A percentile compares a stretch with the other conserved stretches of the same genome.
Evolutionary conservation across 2,113 vertebrate genomes (phyloP).

Genomic region (Platysteira castanea): DNA sequence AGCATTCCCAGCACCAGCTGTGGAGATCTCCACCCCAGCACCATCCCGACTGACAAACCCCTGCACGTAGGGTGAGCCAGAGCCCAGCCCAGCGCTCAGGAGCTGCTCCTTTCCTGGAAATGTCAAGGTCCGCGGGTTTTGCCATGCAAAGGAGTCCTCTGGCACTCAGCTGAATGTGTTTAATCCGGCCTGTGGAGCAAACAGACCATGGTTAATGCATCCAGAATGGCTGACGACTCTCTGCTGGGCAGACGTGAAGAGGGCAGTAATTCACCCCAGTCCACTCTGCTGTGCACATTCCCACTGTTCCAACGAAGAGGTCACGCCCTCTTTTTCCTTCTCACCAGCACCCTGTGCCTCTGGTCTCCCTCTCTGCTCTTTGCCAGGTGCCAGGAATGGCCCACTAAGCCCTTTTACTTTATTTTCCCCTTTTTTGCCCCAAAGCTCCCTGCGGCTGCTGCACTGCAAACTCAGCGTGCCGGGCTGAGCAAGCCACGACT

Average conservation of each 20-base stretch:
- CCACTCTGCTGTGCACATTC: background rate
- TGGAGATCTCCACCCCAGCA: background rate
- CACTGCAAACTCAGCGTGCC: fast-evolving
- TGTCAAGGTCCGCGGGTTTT: background rate
- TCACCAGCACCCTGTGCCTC: background rate
- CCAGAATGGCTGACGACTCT: background rate
- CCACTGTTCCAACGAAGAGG: background rate
- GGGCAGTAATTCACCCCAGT: background rate
- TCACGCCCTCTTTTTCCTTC: background rate
- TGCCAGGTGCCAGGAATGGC: background rate
- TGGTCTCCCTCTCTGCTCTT: background rate
- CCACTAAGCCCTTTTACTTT: background rate
- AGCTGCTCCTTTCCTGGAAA: background rate
- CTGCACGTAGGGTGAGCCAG: fast-evolving
- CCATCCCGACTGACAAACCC: background rate
- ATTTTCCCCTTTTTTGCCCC: fast-evolving
- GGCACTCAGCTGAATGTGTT: background rate
- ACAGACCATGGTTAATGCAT: background rate
- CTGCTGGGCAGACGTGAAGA: background rate
- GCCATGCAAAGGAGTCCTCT: background rate
- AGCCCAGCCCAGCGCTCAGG: background rate
- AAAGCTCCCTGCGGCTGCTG: background rate
- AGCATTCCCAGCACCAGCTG: background rate
- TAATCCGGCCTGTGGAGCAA: background rate
- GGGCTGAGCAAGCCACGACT: background rate